Evolutionary conservation across 2,888 invertebrate genomes (phyloP), one percentile per base, ranked within the genome.

Genomic region (Ditylenchus weischeri): DNA sequence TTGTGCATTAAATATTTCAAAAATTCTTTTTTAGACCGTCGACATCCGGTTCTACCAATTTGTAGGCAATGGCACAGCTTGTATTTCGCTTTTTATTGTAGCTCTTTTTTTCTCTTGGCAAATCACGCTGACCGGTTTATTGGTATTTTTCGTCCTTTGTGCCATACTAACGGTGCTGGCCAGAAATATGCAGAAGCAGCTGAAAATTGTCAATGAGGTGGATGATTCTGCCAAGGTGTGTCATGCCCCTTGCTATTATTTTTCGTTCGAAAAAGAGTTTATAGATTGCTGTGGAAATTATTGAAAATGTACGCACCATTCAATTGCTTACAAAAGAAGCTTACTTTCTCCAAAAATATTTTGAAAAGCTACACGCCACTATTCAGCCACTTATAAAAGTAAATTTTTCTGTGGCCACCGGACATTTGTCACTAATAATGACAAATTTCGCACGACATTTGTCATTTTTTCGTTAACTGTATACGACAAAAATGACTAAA

Each of bases 91-190:
- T 61, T 71, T 86, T 43, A 76, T 83, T 19, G 81, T 86, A 38
- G 84, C 84, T 0, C 84, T 85, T 71, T 71, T 84, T 61, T 84
- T 82, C 72, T 83, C 84, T 63, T 85, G 85, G 85, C 83, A 85
- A 69, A 76, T 85, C 48, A 83, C 84, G 35, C 77, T 85, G 15
- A 64, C 83, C 11, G 82, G 81, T 6, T 83, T 83, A 66, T 70
- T 83, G 5, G 83, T 85, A 4, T 75, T 84, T 59, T 73, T 84
- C 19, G 73, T 82, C 38, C 71, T 84, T 15, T 82, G 82, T 29
- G 82, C 83, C 35, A 58, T 84, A 4, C 83, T 85, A 77, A 83
- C 84, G 65, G 76, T 83, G 57, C 70, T 84, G 43, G 84, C 85
- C 48, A 85, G 85, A 57, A 84, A 84, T 51, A 85, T 86, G 72